A percentile compares a stretch with the other conserved stretches of the same genome.
phyloP scores from a whole-genome alignment of 2,888 invertebrate genomes.

The Glaucopsyche alexis region DNA sequence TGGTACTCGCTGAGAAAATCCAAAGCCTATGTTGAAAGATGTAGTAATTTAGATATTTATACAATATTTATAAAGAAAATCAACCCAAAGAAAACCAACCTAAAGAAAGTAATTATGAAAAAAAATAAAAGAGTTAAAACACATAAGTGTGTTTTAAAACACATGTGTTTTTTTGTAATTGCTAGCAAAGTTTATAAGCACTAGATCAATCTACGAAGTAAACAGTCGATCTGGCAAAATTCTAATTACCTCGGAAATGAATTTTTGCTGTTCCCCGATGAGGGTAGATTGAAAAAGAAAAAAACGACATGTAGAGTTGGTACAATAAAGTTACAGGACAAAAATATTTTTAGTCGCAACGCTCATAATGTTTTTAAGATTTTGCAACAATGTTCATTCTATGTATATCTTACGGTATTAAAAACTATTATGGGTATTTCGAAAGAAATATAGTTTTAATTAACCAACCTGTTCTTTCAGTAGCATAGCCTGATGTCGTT shows the following conservation, averaged over 20 bases:
- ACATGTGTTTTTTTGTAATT: background rate
- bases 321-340: background rate
- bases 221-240: background rate
- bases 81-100: background rate
- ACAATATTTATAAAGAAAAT: background rate
- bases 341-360: conserved; percentile 38
- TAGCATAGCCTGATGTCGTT: conserved; percentile 92
- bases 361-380: conserved; percentile 26
- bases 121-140: background rate
- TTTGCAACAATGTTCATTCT: background rate
- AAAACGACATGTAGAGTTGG: conserved; percentile 14
- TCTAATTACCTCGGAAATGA: conserved; percentile 91
- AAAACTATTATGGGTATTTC: background rate
- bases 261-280: conserved; percentile 84
- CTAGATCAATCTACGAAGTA: conserved; percentile 3
- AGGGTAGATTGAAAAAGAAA: conserved; percentile 52
- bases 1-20: background rate
- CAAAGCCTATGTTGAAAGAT: background rate
- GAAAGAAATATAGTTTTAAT: conserved; percentile 36
- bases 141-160: background rate
- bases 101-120: background rate
- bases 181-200: conserved; percentile 18
- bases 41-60: background rate
- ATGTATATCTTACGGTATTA: background rate
- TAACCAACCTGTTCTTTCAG: conserved; percentile 93